Evolutionary conservation across 37 sponge, comb jelly and placozoan genomes (phyloP), one percentile per base, ranked within the genome.

Genomic region (Haliclona indistincta): DNA sequence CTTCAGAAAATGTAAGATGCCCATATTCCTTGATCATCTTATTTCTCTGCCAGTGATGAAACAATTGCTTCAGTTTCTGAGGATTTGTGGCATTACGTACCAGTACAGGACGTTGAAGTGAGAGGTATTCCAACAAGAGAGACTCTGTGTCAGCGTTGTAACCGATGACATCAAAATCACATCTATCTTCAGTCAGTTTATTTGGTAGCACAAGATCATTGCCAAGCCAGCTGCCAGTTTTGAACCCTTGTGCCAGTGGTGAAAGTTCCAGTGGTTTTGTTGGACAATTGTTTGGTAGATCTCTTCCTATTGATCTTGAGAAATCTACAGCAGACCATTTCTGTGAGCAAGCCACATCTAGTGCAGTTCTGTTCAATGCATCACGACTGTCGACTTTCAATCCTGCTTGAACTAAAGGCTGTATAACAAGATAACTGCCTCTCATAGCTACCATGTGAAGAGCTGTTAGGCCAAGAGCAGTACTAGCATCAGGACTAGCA

Each of bases 261-360:
- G 71, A 81, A 13, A 29, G 54, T 6, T 41, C 39, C 29, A 38
- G 63, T 3, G 75, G 47, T 43, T 62, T 51, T 0, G 38, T 20
- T 7, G 73, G 76, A 40, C 88, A 90, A 23, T 49, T 38, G 0
- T 35, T 61, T 35, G 92, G 85, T 11, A 90, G 19, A 22, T 66
- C 23, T 17, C 2, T 43, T 8, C 56, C 41, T 19, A 90, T 37
- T 5, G 78, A 77, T 35, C 36, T 55, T 0, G 79, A 75, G 51
- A 94, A 75, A 25, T 43, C 65, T 34, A 75, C 66, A 4, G 86
- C 84, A 56, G 77, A 53, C 90, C 90, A 89, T 5, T 83, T 49
- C n/a, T 94, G 95, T 35, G 84, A 20, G 72, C 96, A 95, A 11
- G 92, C 96, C 17, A 91, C 39, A 19, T 88, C 79, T 8, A 91